Conservation (phyloP, 2,888 invertebrate species). For the Coelinius sp. region DNA sequence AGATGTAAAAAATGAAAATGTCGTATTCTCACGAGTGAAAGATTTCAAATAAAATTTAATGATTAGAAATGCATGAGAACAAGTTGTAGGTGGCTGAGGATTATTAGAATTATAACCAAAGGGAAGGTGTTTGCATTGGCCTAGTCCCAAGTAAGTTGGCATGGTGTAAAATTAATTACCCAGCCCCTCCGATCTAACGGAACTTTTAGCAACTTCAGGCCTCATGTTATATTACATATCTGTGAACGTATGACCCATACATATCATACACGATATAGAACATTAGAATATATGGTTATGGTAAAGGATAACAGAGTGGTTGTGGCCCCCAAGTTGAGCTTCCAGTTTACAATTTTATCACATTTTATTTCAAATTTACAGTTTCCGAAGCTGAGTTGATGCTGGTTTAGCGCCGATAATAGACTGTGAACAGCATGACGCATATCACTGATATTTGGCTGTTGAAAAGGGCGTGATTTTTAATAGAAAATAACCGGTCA, state of each 20-base stretch:
- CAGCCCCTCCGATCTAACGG: conserved; percentile 66
- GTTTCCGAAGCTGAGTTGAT: conserved; percentile 43
- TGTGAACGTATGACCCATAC: conserved; percentile 27
- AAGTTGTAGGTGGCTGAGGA: conserved; percentile 19
- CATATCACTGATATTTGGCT: conserved; percentile 40
- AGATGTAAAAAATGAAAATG: no score
- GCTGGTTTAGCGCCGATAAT: conserved; percentile 53
- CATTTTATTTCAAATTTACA: conserved; percentile 57
- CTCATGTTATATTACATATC: conserved; percentile 21
- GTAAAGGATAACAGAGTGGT: conserved; percentile 28
- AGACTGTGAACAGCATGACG: conserved; percentile 50
- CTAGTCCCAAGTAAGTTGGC: conserved; percentile 64
- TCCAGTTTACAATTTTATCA: conserved; percentile 57
- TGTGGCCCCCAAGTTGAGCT: conserved; percentile 35
- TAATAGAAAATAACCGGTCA: neutral
- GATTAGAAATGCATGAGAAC: no score
- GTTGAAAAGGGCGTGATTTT: conserved; percentile 42
- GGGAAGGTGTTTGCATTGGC: conserved; percentile 66
- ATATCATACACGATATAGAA: conserved; percentile 29
- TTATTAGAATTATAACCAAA: conserved; percentile 42
- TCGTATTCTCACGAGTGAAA: neutral
- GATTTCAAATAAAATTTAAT: no score
- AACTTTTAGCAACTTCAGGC: conserved; percentile 53
- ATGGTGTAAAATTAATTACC: conserved; percentile 68
- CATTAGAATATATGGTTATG: conserved; percentile 30